These are phyloP conservation scores for Drosophila pallidifrons DNA, from an alignment of 1,140 invertebrate species.

Conservation along the genomic window DNA sequence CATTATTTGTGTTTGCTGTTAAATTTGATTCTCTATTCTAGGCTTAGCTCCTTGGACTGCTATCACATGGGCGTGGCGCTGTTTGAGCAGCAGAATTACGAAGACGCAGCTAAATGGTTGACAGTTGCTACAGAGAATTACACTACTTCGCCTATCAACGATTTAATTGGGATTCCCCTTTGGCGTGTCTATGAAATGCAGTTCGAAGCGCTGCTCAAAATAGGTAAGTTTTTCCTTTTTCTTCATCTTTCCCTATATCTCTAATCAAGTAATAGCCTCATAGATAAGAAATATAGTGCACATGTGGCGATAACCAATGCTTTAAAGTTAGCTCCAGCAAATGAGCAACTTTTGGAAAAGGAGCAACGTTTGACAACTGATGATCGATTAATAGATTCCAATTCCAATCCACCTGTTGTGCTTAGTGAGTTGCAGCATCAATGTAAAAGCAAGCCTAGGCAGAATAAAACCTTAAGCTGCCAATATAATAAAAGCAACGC, in stretches of 20 bases:
- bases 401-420: neutral
- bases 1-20: too few species aligned
- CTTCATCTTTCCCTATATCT: too few species aligned
- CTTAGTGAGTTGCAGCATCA: constrained; percentile 13
- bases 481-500: constrained; percentile 89
- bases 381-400: constrained; percentile 1
- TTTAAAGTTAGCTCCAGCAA: neutral
- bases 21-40: neutral
- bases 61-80: constrained; percentile 54
- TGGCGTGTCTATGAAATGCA: constrained; percentile 49
- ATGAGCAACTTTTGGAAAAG: constrained; percentile 31
- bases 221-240: constrained; percentile 23
- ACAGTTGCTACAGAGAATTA: constrained; percentile 37
- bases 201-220: constrained; percentile 27
- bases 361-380: neutral
- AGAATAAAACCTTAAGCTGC: constrained; percentile 88
- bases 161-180: constrained; percentile 40
- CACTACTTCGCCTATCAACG: constrained; percentile 3
- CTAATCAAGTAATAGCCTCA: too few species aligned
- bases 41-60: constrained; percentile 38
- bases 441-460: constrained; percentile 9
- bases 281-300: constrained; percentile 13
- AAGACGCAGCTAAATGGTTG: constrained; percentile 54
- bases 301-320: constrained; percentile 13
- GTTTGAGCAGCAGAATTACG: constrained; percentile 19